These are phyloP conservation scores for Rhegmatorhina hoffmannsi DNA, from an alignment of 2,113 vertebrate genomes.

Conservation along the genomic window DNA sequence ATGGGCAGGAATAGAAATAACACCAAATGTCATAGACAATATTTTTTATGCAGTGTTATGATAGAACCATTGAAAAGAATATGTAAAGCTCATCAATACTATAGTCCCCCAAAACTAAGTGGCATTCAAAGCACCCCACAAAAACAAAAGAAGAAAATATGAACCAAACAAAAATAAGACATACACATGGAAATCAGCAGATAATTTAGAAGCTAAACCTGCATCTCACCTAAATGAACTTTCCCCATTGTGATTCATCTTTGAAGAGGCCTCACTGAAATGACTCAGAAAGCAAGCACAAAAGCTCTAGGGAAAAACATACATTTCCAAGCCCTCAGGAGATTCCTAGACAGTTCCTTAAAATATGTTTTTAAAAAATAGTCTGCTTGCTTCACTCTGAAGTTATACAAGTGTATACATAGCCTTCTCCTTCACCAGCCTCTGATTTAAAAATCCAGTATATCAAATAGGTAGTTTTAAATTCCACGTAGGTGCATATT, in stretches of 20 bases:
- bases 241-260: not conserved
- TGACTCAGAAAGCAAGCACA: not conserved
- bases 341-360: not conserved
- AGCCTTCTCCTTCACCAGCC: not conserved
- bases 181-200: not conserved
- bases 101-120: not conserved
- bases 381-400: not conserved
- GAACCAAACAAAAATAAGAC: not conserved
- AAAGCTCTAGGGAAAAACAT: not conserved
- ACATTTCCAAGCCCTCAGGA: not conserved
- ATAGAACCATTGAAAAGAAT: not conserved
- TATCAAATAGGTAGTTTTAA: not conserved
- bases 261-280: not conserved
- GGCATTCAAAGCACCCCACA: not conserved
- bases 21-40: not conserved
- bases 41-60: not conserved
- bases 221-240: not conserved
- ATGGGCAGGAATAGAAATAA: not conserved
- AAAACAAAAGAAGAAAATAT: not conserved
- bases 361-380: rapidly evolving
- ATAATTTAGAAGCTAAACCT: not conserved
- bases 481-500: not conserved
- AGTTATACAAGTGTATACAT: not conserved
- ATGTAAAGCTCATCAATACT: not conserved
- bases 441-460: not conserved